Evolutionary conservation across 2,797 vertebrate genomes (phyloP), one percentile per base, ranked within the genome.

Genomic region (Catostomus latipinnis): DNA sequence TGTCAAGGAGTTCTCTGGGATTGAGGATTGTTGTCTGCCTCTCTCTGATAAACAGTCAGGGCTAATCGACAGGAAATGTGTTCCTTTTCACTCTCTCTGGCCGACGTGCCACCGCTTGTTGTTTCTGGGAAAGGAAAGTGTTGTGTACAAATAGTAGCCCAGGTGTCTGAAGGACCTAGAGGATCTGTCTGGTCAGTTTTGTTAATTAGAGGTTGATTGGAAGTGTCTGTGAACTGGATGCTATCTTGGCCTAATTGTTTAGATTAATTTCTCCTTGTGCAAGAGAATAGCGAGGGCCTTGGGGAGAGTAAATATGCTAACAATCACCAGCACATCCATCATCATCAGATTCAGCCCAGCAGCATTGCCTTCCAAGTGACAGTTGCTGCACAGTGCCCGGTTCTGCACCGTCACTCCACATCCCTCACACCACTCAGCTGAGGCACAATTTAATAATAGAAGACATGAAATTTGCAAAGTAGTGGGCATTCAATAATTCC

Each of bases 251-350:
- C n/a, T 84, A 81, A 81, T 78, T 68, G 80, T 81, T 74, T 52
- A 43, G 70, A 75, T 77, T 9, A 62, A 34, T 82, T 34, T 82
- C 80, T 81, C 85, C 83, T 75, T 74, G 69, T 56, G 65, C 34
- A 43, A 18, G 50, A 18, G 58, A 10, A 46, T 18, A 22, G 63
- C 34, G 18, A 8, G 48, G 14, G 69, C 73, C 50, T n/a, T 10
- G 22, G 71, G 72, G 49, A 83, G 78, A 43, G 84, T 74, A 63
- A 67, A 81, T 71, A 84, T 78, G 79, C 75, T 80, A 52, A 76
- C 34, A 74, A 34, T 80, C 18, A 11, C 14, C 56, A 10, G 76
- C 68, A 82, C 76, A 77, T 85, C 77, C 62, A 81, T 70, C 71
- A 81, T 76, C 79, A 75, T 58, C 9, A 74, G 43, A 6, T 12